Percentiles rank a stretch among this genome's conserved stretches.
Conservation (phyloP, 1,140 invertebrate species). For the Heliconius eleuchia region DNA sequence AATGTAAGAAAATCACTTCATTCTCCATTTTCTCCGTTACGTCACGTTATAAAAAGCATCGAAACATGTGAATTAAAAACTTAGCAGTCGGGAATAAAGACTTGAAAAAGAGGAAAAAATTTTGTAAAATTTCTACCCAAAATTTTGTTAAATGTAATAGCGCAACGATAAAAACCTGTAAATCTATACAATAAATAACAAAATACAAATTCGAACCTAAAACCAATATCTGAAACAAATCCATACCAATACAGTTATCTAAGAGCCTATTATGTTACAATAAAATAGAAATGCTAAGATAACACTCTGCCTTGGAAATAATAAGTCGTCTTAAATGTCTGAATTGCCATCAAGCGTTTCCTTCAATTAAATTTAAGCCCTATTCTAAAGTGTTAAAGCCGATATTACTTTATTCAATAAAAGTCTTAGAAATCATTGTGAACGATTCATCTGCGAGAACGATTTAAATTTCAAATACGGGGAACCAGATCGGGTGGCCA, state of each 20-base stretch:
- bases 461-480: conserved; percentile 67
- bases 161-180: neutral
- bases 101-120: no score
- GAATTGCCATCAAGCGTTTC: conserved; percentile 27
- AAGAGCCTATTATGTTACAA: conserved; percentile 27
- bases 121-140: no score
- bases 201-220: neutral
- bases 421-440: conserved; percentile 40
- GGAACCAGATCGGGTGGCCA: conserved; percentile 60
- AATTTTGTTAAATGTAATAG: no score
- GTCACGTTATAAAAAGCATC: no score
- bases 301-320: conserved; percentile 36
- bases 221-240: conserved; percentile 17
- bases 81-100: no score
- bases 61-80: no score
- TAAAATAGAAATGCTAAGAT: conserved; percentile 38
- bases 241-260: conserved; percentile 24
- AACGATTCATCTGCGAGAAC: conserved; percentile 45
- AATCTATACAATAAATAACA: neutral
- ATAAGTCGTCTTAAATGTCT: conserved; percentile 35
- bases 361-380: conserved; percentile 20
- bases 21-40: no score
- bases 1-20: no score
- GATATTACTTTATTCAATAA: conserved; percentile 10
- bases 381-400: conserved; percentile 15